Conservation (phyloP, 1,140 invertebrate genomes). For the Cephus cinctus region DNA sequence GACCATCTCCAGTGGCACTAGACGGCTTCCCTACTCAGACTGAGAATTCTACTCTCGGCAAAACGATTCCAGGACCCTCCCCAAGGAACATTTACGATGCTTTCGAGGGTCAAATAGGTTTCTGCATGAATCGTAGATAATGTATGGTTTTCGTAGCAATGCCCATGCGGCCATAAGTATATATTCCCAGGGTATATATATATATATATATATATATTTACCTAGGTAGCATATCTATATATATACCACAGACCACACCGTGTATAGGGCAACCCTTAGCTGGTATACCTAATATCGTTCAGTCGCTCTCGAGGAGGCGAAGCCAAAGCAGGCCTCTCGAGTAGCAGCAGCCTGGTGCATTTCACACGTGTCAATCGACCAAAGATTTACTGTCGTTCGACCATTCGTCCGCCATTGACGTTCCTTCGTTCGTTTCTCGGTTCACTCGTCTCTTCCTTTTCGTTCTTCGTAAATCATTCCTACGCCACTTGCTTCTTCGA, state of each 20-base stretch:
- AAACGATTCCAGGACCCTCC: background rate
- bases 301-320: slow-evolving; percentile 2
- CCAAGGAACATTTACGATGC: slow-evolving; percentile 9
- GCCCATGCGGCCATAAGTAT: no score
- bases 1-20: no score
- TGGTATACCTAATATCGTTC: no score
- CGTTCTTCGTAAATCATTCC: slow-evolving; percentile 36
- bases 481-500: slow-evolving; percentile 6
- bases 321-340: slow-evolving; percentile 14
- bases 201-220: no score
- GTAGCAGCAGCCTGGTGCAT: slow-evolving; percentile 29
- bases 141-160: slow-evolving; percentile 22
- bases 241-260: no score
- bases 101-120: slow-evolving; percentile 43
- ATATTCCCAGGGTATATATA: no score
- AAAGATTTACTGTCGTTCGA: slow-evolving; percentile 33
- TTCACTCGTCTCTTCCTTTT: slow-evolving; percentile 10
- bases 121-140: slow-evolving; percentile 41
- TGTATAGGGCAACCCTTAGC: no score
- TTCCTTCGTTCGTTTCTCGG: slow-evolving; percentile 16
- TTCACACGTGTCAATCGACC: slow-evolving; percentile 42
- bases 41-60: no score
- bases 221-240: no score
- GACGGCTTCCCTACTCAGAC: no score
- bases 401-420: slow-evolving; percentile 5